A percentile compares a stretch with the other conserved stretches of the same genome.
Conservation (phyloP, 2,888 invertebrate genomes). For the Nineta flava region DNA sequence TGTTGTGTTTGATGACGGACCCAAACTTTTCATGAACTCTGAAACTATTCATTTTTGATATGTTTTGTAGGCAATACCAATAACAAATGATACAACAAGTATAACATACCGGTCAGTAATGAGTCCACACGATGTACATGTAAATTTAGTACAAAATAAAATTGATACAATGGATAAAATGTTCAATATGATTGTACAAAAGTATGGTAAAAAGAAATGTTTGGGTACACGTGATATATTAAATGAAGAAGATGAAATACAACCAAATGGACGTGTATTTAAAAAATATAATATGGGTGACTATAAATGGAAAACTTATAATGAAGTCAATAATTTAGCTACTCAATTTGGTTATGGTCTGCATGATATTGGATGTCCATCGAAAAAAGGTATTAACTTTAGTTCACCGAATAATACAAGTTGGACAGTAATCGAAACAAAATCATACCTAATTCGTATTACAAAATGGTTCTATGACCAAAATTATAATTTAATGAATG, state of each 20-base stretch:
- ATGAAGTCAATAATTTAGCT: slow-evolving; percentile 61
- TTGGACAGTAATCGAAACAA: no score
- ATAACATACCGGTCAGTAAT: slow-evolving; percentile 60
- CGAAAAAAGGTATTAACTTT: slow-evolving; percentile 33
- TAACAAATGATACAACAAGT: slow-evolving; percentile 43
- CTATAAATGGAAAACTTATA: slow-evolving; percentile 78
- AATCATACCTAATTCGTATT: no score
- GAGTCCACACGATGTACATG: slow-evolving; percentile 51
- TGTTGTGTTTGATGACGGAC: no score
- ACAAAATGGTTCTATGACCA: no score
- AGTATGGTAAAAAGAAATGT: slow-evolving; percentile 58
- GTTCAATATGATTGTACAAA: slow-evolving; percentile 59
- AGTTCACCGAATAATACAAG: no score
- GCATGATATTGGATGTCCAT: slow-evolving; percentile 56
- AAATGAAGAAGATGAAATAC: slow-evolving; percentile 85
- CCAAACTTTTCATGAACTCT: not conserved
- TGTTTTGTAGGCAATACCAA: slow-evolving; percentile 46
- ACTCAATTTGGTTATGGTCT: slow-evolving; percentile 72
- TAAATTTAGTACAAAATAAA: slow-evolving; percentile 55
- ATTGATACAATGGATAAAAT: slow-evolving; percentile 73
- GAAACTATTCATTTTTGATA: not conserved
- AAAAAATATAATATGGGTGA: slow-evolving; percentile 94
- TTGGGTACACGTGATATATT: slow-evolving; percentile 82
- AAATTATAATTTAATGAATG: no score
- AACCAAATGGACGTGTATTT: slow-evolving; percentile 86